Base-by-base conservation (phyloP, 2,797 vertebrate species). In the Coccyzus lansbergi region DNA sequence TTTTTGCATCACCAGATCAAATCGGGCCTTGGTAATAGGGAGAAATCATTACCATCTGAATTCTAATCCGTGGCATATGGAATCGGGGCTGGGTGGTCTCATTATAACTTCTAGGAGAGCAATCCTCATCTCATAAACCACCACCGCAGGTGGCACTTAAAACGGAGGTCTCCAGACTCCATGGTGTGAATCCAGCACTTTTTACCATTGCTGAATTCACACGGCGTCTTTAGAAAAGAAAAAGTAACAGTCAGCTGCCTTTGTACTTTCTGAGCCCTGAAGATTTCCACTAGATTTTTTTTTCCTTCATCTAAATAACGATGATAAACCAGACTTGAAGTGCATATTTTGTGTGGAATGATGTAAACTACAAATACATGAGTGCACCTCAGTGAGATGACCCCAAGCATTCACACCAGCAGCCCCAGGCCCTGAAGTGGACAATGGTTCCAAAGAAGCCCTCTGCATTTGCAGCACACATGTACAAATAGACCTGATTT, bases 11-110 rank as follows among this genome's bases (percentile, higher is more conserved):
- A 89, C 59, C 69, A 91, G 89, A 94, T 91, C 76, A 91, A 93
- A 92, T 95, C 87, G 93, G 92, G 89, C 74, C 76, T 75, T 81
- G 48, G 70, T 86, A 97, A 88, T 38, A 95, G 80, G 53, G 46
- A 92, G 63, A 95, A 95, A 97, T 96, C 87, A 82, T 86, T 91
- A 94, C 93, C 96, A 97, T 95, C 91, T 97, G 94, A 96, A 88
- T 92, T 83, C 48, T 95, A 95, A 97, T 95, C 89, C 56, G 10
- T 84, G 93, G 92, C 93, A 88, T 95, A 95, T 96, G 94, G 92
- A 82, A 24, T 36, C 0, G 0, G 89, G 79, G 36, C 94, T 96
- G 95, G 95, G 95, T 95, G 96, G 95, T 97, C 95, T 93, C 92
- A 33, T 93, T 94, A 84, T 86, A 92, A 81, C 87, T 91, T 88